phyloP scores from a whole-genome alignment of 2,113 vertebrate genomes.

The Lagenorhynchus albirostris region DNA sequence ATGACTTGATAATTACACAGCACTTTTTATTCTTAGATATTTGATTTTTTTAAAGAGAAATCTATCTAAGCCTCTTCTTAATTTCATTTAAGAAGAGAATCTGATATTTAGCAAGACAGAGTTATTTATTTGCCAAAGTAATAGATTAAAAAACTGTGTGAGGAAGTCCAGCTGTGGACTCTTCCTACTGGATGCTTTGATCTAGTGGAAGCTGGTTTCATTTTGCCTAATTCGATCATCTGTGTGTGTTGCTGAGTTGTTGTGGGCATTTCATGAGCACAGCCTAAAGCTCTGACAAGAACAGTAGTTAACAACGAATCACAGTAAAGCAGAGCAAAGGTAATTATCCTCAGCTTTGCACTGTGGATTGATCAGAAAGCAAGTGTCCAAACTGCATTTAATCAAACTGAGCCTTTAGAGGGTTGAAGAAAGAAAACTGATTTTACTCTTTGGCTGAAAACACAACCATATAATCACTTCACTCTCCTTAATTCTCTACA shows the following conservation, averaged over 20 bases:
- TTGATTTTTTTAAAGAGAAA: neutral
- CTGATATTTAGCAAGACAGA: neutral
- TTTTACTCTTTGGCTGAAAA: neutral
- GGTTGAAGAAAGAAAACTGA: neutral
- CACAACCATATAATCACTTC: neutral
- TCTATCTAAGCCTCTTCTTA: neutral
- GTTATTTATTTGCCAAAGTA: neutral
- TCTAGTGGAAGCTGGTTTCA: neutral
- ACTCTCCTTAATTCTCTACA: neutral
- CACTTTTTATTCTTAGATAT: constrained; percentile 1
- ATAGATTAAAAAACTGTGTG: neutral
- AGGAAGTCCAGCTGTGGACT: neutral
- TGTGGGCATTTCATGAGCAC: neutral
- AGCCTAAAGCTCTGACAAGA: neutral
- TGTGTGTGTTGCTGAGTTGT: neutral
- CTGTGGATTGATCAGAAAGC: neutral
- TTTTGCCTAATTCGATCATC: neutral
- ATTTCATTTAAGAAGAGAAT: neutral
- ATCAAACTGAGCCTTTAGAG: neutral
- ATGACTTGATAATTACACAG: constrained; percentile 34
- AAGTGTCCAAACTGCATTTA: neutral
- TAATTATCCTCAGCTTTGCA: neutral
- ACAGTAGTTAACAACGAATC: neutral
- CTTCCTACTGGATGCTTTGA: neutral
- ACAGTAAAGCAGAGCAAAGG: neutral